A percentile compares a stretch with the other conserved stretches of the same genome.
Evolutionary conservation across 2,888 invertebrate species (phyloP).

Genomic region (Teleiodes luculella): DNA sequence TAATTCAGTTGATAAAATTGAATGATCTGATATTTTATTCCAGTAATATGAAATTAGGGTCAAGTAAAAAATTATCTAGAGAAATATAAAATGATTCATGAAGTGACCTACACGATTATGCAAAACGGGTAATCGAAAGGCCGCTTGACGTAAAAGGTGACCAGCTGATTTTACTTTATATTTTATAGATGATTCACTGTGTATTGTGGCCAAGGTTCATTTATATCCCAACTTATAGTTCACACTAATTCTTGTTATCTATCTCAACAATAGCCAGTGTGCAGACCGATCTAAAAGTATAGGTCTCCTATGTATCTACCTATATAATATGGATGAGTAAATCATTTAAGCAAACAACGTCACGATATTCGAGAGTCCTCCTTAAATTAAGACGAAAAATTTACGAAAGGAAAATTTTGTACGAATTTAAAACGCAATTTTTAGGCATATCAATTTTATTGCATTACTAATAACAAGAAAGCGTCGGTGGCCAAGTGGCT

Average conservation of each 20-base stretch:
- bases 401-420: too few relatives aligned
- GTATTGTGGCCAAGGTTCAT: slow-evolving; percentile 14
- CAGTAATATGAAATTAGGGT: too few relatives aligned
- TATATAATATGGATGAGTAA: slow-evolving; percentile 30
- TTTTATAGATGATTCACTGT: slow-evolving; percentile 12
- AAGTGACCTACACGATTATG: neutral
- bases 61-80: too few relatives aligned
- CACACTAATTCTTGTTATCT: slow-evolving; percentile 13
- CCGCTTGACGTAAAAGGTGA: neutral
- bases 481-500: too few relatives aligned
- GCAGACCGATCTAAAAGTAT: slow-evolving; percentile 5
- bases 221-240: slow-evolving; percentile 6
- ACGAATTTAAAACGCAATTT: too few relatives aligned
- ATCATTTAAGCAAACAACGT: slow-evolving; percentile 31
- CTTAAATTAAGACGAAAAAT: too few relatives aligned
- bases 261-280: slow-evolving; percentile 23
- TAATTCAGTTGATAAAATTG: too few relatives aligned
- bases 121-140: neutral
- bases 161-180: neutral
- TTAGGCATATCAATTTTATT: too few relatives aligned
- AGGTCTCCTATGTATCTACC: too few relatives aligned
- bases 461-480: too few relatives aligned
- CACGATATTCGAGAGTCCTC: slow-evolving; percentile 26
- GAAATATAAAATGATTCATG: neutral
- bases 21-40: too few relatives aligned